These are phyloP conservation scores for Emydura subglobosa DNA, from an alignment of 2,113 vertebrate species.

Conservation along the genomic window DNA sequence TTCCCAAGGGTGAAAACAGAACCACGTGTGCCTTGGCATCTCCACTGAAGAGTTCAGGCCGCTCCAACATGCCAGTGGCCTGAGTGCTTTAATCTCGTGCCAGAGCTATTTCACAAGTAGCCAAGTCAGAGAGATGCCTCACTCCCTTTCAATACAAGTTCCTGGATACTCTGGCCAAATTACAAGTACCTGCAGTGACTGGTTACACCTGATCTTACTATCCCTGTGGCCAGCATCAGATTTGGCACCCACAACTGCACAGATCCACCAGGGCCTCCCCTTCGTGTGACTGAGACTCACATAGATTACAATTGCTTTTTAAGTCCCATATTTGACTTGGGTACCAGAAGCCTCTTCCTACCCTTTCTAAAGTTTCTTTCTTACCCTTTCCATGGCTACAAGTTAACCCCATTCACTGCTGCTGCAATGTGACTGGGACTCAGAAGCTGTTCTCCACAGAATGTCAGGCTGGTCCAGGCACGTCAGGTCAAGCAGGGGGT, in stretches of 20 bases:
- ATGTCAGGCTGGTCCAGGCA: background rate
- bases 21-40: fast-evolving
- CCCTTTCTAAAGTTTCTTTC: background rate
- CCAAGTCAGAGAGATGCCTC: fast-evolving
- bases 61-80: fast-evolving
- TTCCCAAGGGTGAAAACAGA: background rate
- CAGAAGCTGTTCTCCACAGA: background rate
- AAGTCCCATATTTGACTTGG: fast-evolving
- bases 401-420: background rate
- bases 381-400: background rate
- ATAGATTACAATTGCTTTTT: fast-evolving
- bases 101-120: background rate
- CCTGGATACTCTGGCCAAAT: fast-evolving
- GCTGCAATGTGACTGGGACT: background rate
- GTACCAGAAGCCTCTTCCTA: background rate
- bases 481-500: background rate
- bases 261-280: no score
- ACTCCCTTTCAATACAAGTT: fast-evolving
- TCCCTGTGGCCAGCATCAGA: background rate
- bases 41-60: background rate
- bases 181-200: background rate
- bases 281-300: fast-evolving
- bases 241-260: background rate
- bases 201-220: fast-evolving
- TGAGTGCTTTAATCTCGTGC: fast-evolving